Base-by-base conservation (phyloP, 2,797 vertebrate species). In the Anas capensis region DNA sequence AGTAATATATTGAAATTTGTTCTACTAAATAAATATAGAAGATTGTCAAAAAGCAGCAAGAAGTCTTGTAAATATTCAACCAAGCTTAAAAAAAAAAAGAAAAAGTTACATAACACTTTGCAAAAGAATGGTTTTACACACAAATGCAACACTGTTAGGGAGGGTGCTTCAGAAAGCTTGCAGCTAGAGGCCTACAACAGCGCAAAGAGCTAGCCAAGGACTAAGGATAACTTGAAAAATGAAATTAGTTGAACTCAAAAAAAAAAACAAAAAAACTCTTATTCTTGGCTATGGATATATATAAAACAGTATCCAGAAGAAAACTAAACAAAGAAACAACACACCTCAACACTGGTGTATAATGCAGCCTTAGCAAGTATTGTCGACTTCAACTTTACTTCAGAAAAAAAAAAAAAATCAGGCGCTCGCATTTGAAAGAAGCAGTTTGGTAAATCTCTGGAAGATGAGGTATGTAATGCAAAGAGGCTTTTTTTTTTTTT, bases 21-120 rank as follows among this genome's bases (percentile, higher is more conserved):
- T 95, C 96, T 96, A 97, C 97, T 98, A 98, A 98, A 98, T 98
- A 98, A 97, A 98, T 98, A 99, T 95, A 98, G 91, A 96, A 98
- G 99, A 99, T 99, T 99, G 99, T 99, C 99, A 98, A 98, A 98
- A 98, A 98, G 98, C 97, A 99, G 98, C 99, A 99, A 98, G 97
- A 98, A 96, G 93, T 98, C 97, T 98, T 96, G 97, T 97, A 97
- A 96, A 97, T 96, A 97, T 53, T 95, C 93, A 97, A 97, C 93
- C 94, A 97, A 97, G 96, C 96, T 95, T 82, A 90, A 95, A 82
- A 85, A 83, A 75, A 44, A 18, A 10, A 46, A 36, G 68, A 89
- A 75, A 86, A 95, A 93, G 76, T 96, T 96, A 97, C 87, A 86
- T 70, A 96, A 97, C 90, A 97, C 95, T 93, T 95, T 38, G 96